Base-by-base conservation (phyloP, 2,113 vertebrate species). In the Alosa alosa region DNA sequence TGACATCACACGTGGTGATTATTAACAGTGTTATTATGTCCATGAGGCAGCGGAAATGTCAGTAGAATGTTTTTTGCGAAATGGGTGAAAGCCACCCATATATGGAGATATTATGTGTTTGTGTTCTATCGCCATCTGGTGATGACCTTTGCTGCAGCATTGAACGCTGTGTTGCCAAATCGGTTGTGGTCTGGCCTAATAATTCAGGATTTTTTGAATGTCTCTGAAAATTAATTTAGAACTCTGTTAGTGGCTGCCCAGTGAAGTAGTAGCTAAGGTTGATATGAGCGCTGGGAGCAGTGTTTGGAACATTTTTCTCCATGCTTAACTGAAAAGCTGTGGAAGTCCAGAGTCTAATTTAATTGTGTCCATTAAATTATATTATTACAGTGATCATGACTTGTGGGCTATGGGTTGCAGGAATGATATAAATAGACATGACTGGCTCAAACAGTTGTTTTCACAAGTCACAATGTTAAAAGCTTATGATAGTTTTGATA, bases 41-140 rank as follows among this genome's bases (percentile, higher is more conserved):
- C 72, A 78, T 11, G 72, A 78, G 15, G 11, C 11, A 78, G 72
- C 31, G 15, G 0, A 17, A 36, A 78, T 78, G 72, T 78, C 11
- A 78, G 10, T 15, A 41, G 72, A 39, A 18, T 20, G 20, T 20
- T 39, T 15, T 72, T 25, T 78, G 11, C 25, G 13, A 41, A 78
- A 78, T 39, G 72, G 72, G 31, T 39, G 31, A 78, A 78, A 78
- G 72, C 31, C 18, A 78, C 36, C 72, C 72, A 15, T 78, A 78
- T 78, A 78, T 78, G 72, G 72, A 36, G 13, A 78, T 78, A 78
- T 78, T 39, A 36, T 39, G 72, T 36, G 31, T 78, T 78, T 78
- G 72, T 78, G 72, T 78, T 78, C 31, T 78, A 39, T 78, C 72
- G 72, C 72, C 72, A 78, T 78, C 72, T 78, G 39, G 72, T 78